Evolutionary conservation across 2,888 invertebrate species (phyloP).

Genomic region (Nephrotoma flavescens): DNA sequence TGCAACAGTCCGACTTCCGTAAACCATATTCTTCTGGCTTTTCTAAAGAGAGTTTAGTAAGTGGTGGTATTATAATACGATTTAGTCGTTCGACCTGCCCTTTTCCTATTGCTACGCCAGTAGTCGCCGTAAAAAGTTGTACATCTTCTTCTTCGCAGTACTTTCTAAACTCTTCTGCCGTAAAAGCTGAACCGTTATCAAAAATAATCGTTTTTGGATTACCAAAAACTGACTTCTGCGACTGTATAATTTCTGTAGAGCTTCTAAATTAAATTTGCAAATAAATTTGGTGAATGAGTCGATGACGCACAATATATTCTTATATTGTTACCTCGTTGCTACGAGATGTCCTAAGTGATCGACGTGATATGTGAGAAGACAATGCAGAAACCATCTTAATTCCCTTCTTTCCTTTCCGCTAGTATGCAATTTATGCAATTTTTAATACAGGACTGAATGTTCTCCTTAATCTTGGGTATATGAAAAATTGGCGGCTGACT

Average conservation of each 20-base stretch:
- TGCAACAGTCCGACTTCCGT: slow-evolving; percentile 14
- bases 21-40: slow-evolving; percentile 20
- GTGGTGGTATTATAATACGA: slow-evolving; percentile 18
- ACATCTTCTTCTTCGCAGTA: slow-evolving; percentile 21
- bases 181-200: slow-evolving; percentile 23
- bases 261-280: slow-evolving; percentile 18
- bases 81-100: slow-evolving; percentile 21
- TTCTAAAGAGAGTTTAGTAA: slow-evolving; percentile 20
- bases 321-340: slow-evolving; percentile 16
- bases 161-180: slow-evolving; percentile 19
- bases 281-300: not conserved
- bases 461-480: slow-evolving; percentile 9
- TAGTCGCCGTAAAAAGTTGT: slow-evolving; percentile 16
- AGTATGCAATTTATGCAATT: slow-evolving; percentile 4
- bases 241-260: slow-evolving; percentile 16
- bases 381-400: slow-evolving; percentile 20
- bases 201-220: slow-evolving; percentile 20
- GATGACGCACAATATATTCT: slow-evolving; percentile 10
- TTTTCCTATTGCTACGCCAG: slow-evolving; percentile 21
- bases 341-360: slow-evolving; percentile 19
- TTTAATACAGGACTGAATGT: not conserved
- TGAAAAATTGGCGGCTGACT: slow-evolving; percentile 17
- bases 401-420: slow-evolving; percentile 15
- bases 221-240: slow-evolving; percentile 21
- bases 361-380: slow-evolving; percentile 11